These are phyloP conservation scores for Hydrozoanthus tunicans DNA, from an alignment of 64 coral and sea anemone genomes.

Conservation along the genomic window DNA sequence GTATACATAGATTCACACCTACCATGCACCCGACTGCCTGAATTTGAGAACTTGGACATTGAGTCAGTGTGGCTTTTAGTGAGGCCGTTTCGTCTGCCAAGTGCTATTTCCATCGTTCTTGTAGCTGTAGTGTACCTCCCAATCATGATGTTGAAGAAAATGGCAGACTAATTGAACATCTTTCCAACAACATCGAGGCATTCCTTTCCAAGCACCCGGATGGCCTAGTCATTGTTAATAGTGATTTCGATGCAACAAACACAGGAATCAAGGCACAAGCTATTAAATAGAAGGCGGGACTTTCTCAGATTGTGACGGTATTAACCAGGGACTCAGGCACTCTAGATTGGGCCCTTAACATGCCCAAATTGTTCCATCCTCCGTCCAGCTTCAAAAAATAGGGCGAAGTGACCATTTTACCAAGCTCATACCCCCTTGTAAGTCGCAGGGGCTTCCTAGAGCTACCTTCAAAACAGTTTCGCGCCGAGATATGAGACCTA, in stretches of 20 bases:
- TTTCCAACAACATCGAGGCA: conserved; percentile 27
- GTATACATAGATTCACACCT: conserved; percentile 69
- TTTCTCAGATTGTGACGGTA: conserved; percentile 47
- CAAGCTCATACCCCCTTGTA: not conserved
- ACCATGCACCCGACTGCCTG: conserved; percentile 50
- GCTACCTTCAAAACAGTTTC: conserved; percentile 3
- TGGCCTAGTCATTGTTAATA: conserved; percentile 44
- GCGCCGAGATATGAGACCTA: conserved; percentile 3
- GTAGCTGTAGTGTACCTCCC: conserved; percentile 8
- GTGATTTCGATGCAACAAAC: conserved; percentile 33
- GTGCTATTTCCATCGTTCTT: not conserved
- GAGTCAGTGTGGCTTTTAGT: conserved; percentile 4
- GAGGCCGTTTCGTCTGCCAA: conserved; percentile 1
- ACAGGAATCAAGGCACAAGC: conserved; percentile 19
- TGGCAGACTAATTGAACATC: conserved; percentile 42
- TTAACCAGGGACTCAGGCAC: conserved; percentile 43
- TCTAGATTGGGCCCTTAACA: conserved; percentile 52
- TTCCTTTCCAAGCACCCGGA: conserved; percentile 54
- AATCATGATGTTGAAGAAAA: conserved; percentile 27
- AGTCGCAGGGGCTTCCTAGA: not conserved
- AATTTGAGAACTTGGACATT: not conserved
- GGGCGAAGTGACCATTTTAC: conserved; percentile 16
- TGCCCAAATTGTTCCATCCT: conserved; percentile 25
- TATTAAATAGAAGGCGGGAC: conserved; percentile 1
- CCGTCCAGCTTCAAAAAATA: not conserved